Evolutionary conservation across 2,888 invertebrate species (phyloP).

Genomic region (Lordiphosa fenestrarum): DNA sequence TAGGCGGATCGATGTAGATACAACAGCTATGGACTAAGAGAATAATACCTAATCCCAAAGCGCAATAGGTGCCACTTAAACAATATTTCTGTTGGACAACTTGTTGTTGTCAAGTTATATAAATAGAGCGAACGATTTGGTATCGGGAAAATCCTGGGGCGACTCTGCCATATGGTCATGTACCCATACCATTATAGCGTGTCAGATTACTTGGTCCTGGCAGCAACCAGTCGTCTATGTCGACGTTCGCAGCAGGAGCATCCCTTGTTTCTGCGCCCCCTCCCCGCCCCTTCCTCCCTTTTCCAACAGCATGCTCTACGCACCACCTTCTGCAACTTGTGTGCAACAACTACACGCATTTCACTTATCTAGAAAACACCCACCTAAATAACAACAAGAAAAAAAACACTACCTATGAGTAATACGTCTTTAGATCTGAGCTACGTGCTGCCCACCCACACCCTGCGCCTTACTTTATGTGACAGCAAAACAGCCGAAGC

Average conservation of each 20-base stretch:
- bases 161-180: slow-evolving; percentile 60
- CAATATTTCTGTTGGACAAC: slow-evolving; percentile 29
- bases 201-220: slow-evolving; percentile 51
- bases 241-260: slow-evolving; percentile 44
- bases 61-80: slow-evolving; percentile 50
- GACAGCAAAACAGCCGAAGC: slow-evolving; percentile 20
- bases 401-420: slow-evolving; percentile 43
- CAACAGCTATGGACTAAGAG: too few relatives aligned
- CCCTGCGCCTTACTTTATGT: not conserved
- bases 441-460: slow-evolving; percentile 4
- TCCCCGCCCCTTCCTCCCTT: slow-evolving; percentile 2
- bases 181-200: slow-evolving; percentile 54
- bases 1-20: too few relatives aligned
- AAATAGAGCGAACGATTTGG: slow-evolving; percentile 19
- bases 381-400: slow-evolving; percentile 17
- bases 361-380: slow-evolving; percentile 26
- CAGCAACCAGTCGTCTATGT: slow-evolving; percentile 29
- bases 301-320: slow-evolving; percentile 10
- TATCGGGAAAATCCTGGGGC: slow-evolving; percentile 22
- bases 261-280: slow-evolving; percentile 50
- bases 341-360: slow-evolving; percentile 27
- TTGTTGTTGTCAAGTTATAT: slow-evolving; percentile 28
- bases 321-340: slow-evolving; percentile 37
- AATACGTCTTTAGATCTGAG: slow-evolving; percentile 41
- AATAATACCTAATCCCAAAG: slow-evolving; percentile 22